Base-by-base conservation (phyloP, 2,113 vertebrate species). In the Rhodinocichla rosea region DNA sequence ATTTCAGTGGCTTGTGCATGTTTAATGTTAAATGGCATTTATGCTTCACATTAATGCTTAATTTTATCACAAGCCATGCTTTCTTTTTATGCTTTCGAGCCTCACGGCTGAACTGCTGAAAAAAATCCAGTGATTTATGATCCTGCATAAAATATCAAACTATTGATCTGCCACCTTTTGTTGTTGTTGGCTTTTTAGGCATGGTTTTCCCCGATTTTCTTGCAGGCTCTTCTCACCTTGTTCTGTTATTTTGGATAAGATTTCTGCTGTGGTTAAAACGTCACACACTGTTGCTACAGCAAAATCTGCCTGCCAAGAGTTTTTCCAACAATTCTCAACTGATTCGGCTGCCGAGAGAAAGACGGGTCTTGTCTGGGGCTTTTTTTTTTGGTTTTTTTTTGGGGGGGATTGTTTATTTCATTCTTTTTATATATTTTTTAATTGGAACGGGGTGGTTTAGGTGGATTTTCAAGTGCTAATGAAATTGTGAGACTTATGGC, bases 401-500 rank as follows among this genome's bases (percentile, higher is more conserved):
- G 15, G 27, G 27, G 39, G 39, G 39, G 6, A 16, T 19, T 95
- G 32, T 67, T 93, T 87, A 19, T 80, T 94, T 90, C 1, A 4
- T 88, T 52, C 35, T 9, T 76, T 14, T 37, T 28, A 1, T 19
- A 12, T 24, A 9, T 33, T 37, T 37, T 50, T 49, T 94, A 89
- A 84, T 92, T 27, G 0, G 85, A 96, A 84, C 21, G 9, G 95
- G 92, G 97, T 83, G 89, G 92, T 88, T 97, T 96, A 98, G 97
- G 97, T 98, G 97, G 96, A 95, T 97, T 94, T 96, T 93, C 12
- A 63, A 98, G 97, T 95, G 97, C 96, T 98, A 98, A 98, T 98
- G 98, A 97, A 98, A 97, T 98, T 97, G 96, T 78, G 98, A 97
- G 98, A 97, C 97, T 97, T 97, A 93, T 97, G 98, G 97, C 45